A percentile compares a stretch with the other conserved stretches of the same genome.
phyloP scores from a whole-genome alignment of 2,888 invertebrate species.

The Crocallis elinguaria region DNA sequence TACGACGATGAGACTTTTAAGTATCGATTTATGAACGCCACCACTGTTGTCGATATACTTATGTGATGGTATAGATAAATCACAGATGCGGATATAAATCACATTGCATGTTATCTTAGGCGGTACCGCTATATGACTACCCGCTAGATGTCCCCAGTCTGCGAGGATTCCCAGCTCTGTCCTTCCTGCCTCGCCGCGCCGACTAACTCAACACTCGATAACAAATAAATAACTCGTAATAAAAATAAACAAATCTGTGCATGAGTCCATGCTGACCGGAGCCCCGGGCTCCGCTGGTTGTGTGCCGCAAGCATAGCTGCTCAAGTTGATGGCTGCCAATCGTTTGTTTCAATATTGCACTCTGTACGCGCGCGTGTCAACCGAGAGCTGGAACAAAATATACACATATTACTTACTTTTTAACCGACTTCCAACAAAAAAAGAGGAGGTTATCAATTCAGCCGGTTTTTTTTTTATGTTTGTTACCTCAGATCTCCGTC shows the following conservation, averaged over 20 bases:
- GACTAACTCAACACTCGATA: conserved; percentile 64
- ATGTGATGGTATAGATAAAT: conserved; percentile 80
- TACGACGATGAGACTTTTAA: conserved; percentile 80
- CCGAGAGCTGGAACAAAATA: conserved; percentile 59
- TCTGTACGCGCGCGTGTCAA: conserved; percentile 58
- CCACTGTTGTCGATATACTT: conserved; percentile 69
- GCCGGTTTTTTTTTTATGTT: no score
- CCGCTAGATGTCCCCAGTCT: conserved; percentile 53
- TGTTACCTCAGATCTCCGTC: no score
- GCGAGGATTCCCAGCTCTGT: conserved; percentile 54
- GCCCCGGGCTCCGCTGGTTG: conserved; percentile 34
- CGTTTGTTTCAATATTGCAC: conserved; percentile 60
- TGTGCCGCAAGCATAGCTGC: conserved; percentile 60
- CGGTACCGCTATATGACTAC: conserved; percentile 78
- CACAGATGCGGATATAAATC: conserved; percentile 81
- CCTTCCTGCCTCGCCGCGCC: conserved; percentile 43
- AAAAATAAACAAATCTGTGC: conserved; percentile 67
- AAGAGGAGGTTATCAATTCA: no score
- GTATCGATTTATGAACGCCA: conserved; percentile 80
- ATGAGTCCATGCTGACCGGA: conserved; percentile 70
- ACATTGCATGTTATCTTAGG: conserved; percentile 78
- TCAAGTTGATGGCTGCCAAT: conserved; percentile 69
- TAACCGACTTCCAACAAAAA: no score
- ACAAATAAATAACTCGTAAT: conserved; percentile 67
- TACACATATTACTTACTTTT: no score